Base-by-base conservation (phyloP, 2,888 invertebrate genomes). In the Neuroscelio doddi region DNA sequence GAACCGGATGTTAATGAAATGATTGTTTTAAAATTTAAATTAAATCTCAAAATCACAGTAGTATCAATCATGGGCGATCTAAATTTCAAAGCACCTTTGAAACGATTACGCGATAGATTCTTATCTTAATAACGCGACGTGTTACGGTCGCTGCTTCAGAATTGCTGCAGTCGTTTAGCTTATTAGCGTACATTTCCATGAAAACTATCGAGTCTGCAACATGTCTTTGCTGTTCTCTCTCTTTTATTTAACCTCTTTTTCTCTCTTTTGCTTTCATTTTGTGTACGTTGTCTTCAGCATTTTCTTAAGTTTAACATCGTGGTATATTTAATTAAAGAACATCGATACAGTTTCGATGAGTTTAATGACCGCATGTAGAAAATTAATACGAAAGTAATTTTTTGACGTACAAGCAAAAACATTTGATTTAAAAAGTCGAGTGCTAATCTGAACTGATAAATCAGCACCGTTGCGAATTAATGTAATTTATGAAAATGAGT, bases 401-500 rank as follows among this genome's bases (percentile, higher is more conserved):
- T 15, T 44, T 64, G 63, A 64, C 32, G 57, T 38, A 57, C 57
- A 57, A 49, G 14, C 27, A 27, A 12, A 26, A 42, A 26, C 42
- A 12, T 8, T 3, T 1, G 42, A 27, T 42, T 42, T 12, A 42
- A 14, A 42, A 27, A 26, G 27, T 15, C 16, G 16, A 8, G 16
- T 7, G 7, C 8, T 34, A 8, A 14, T 3, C 27, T 10, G 2
- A 26, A 14, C 26, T 8, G 1, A n/a, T 5, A 41, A 77, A 79
- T 79, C 79, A 78, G 72, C 55, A 67, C 74, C 78, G 72, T 80
- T 69, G 73, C 78, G 79, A 81, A 81, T 81, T 80, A 74, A 75
- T 77, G 80, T 81, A 80, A 81, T 81, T 82, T 82, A 81, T 82
- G 81, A 81, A 81, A 82, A 82, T 81, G 80, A 81, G 80, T 64